Base-by-base conservation (phyloP, 2,113 vertebrate species). In the Cinclus cinclus region DNA sequence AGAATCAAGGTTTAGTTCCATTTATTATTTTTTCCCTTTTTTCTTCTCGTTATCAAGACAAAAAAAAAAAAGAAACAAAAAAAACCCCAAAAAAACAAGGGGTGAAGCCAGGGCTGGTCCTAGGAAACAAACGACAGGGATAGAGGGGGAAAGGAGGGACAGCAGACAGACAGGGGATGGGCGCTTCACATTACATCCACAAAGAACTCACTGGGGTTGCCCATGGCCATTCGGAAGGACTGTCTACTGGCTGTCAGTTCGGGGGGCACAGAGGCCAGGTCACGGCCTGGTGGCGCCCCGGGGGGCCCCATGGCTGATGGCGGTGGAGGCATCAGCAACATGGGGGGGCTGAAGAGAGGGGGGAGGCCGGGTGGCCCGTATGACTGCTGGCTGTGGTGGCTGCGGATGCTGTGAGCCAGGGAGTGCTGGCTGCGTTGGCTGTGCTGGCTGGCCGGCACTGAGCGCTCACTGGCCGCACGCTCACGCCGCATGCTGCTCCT, bases 171-270 rank as follows among this genome's bases (percentile, higher is more conserved):
- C 96, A 96, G 67, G 76, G 92, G 90, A 87, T 0, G 68, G 88
- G 96, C 73, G 90, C 96, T 97, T 99, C 98, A 99, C 99, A 99
- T 99, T 97, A 99, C 99, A 96, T 99, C 99, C 96, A 99, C 99
- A 96, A 99, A 99, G 97, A 99, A 99, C 98, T 99, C 99, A 94
- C 99, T 98, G 97, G 99, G 98, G 98, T 99, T 99, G 94, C 99
- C 99, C 98, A 99, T 98, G 97, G 99, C 99, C 97, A 99, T 98
- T 97, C 98, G 98, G 98, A 99, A 99, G 92, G 99, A 99, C 98
- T 99, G 99, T 97, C 98, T 98, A 93, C 99, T 99, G 92, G 98
- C 99, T 16, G 99, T 99, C 97, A 99, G 99, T 99, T 99, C 99
- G 0, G 99, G 98, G 95, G 99, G 99, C 97, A 99, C 99, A 2